phyloP scores from a whole-genome alignment of 2,888 invertebrate genomes.

The Watsonalla binaria region DNA sequence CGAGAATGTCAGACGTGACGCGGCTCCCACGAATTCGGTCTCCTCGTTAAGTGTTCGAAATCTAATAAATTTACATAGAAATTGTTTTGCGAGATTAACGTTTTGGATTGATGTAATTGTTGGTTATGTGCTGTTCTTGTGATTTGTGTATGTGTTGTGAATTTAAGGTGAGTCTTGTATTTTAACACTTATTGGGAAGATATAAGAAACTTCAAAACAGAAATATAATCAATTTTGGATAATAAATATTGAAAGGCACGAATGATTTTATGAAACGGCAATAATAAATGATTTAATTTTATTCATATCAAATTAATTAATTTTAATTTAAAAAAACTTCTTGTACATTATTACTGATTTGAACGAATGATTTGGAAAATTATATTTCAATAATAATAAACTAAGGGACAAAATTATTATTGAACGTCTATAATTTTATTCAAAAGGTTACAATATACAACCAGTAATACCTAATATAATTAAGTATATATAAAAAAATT shows the following conservation, averaged over 20 bases:
- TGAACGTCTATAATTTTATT: too few relatives aligned
- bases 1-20: conserved; percentile 11
- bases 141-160: conserved; percentile 15
- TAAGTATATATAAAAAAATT: too few relatives aligned
- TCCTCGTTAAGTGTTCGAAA: conserved; percentile 20
- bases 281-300: not conserved
- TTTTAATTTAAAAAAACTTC: too few relatives aligned
- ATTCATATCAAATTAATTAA: not conserved
- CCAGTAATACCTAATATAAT: too few relatives aligned
- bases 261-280: too few relatives aligned
- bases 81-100: conserved; percentile 17
- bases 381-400: not conserved
- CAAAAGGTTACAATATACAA: too few relatives aligned
- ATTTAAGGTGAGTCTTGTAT: conserved; percentile 3
- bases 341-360: too few relatives aligned
- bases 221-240: too few relatives aligned
- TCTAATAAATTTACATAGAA: conserved; percentile 23
- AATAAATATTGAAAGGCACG: too few relatives aligned
- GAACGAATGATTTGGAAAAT: not conserved
- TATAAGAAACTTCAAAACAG: too few relatives aligned
- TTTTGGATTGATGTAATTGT: conserved; percentile 13
- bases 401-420: too few relatives aligned
- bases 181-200: not conserved
- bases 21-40: conserved; percentile 10
- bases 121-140: conserved; percentile 16